Evolutionary conservation across 2,113 vertebrate species (phyloP).

Genomic region (Phaethon lepturus): DNA sequence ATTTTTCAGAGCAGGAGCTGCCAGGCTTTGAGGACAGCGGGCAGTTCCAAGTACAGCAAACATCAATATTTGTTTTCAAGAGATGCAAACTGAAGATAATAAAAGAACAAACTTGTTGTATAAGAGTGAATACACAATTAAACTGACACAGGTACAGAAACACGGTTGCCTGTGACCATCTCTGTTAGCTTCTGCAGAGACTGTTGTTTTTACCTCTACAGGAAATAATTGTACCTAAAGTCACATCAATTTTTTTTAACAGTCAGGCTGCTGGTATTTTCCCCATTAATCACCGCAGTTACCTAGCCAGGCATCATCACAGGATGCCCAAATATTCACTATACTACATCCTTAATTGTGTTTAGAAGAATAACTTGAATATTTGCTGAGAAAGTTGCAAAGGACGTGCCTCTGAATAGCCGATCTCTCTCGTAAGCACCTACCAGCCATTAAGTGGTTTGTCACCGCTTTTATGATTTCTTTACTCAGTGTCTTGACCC

Average conservation of each 20-base stretch:
- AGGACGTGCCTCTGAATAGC: neutral
- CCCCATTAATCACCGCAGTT: neutral
- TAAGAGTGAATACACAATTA: neutral
- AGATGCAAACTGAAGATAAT: neutral
- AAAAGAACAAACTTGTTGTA: neutral
- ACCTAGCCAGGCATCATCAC: neutral
- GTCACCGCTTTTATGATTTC: neutral
- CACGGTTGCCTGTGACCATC: neutral
- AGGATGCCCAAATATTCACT: neutral
- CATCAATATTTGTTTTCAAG: neutral
- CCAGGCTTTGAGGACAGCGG: neutral
- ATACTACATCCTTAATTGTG: neutral
- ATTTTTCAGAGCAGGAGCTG: neutral
- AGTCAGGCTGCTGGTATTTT: neutral
- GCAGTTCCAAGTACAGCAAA: neutral
- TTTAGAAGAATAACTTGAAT: neutral
- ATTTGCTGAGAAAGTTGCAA: neutral
- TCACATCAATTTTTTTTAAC: neutral
- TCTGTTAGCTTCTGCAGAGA: neutral
- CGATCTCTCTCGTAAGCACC: neutral
- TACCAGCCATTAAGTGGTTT: neutral
- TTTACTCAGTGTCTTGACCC: neutral
- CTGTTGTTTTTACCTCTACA: accelerated
- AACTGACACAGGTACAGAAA: neutral
- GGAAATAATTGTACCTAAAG: neutral